Evolutionary conservation across 2,113 vertebrate species (phyloP).

Genomic region (Nibea albiflora): DNA sequence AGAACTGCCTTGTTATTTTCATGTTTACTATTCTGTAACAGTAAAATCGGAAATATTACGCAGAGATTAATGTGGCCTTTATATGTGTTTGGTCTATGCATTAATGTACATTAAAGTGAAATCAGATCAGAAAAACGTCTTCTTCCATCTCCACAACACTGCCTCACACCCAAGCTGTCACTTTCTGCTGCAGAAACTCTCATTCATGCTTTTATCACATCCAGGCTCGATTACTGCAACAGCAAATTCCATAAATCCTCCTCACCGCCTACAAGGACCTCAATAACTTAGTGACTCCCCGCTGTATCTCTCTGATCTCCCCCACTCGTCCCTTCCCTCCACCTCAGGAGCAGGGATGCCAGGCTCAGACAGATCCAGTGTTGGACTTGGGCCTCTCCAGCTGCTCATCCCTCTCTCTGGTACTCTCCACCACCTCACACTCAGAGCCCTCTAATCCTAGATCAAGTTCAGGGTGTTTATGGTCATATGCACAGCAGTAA

Average conservation of each 20-base stretch:
- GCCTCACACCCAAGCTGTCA: not conserved
- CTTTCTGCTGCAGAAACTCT: not conserved
- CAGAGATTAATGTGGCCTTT: not conserved
- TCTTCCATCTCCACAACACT: not conserved
- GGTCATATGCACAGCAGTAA: too few relatives aligned
- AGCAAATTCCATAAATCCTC: slow-evolving; percentile 5
- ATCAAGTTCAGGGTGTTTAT: too few relatives aligned
- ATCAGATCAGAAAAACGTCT: not conserved
- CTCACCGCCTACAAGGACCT: not conserved
- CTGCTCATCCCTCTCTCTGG: not conserved
- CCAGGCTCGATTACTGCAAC: not conserved
- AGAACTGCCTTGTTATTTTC: not conserved
- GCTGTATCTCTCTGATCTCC: not conserved
- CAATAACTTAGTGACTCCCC: not conserved
- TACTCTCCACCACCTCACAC: not conserved
- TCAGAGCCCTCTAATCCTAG: not conserved
- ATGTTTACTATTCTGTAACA: not conserved
- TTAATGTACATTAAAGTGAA: not conserved
- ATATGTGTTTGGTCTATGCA: not conserved
- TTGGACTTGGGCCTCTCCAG: not conserved
- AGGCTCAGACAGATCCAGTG: not conserved
- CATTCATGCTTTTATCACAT: not conserved
- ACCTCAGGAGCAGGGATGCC: not conserved
- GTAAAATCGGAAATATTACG: not conserved
- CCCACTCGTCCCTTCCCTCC: not conserved